Base-by-base conservation (phyloP, 2,888 invertebrate genomes). In the Andrena fulva region DNA sequence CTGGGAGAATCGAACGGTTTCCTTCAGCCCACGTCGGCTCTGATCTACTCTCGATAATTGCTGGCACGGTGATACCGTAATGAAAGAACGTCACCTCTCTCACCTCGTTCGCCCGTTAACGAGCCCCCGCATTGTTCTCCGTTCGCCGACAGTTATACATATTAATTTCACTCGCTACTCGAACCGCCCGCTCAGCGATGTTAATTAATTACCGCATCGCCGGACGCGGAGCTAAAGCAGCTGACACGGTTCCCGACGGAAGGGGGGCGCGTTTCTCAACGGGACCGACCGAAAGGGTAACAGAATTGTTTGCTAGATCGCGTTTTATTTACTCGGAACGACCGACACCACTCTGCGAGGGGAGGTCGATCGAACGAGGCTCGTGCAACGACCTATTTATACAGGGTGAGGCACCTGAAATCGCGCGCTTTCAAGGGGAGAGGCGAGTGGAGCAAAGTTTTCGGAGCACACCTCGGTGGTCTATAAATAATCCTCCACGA, bases 41-140 rank as follows among this genome's bases (percentile, higher is more conserved):
- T 60, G n/a, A 54, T 68, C 31, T n/a, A 52, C 52, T 50, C 52
- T 29, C 60, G 67, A 77, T 77, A 77, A 80, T 77, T 56, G 77
- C 20, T 16, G 42, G 48, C 24, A n/a, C 24, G 35, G 64, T 50
- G 52, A 63, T 48, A 69, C 56, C 48, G 27, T 33, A 54, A 66
- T 35, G 64, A 50, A 50, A 42, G 31, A 56, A 59, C 62, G 35
- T 24, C 52, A 16, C 42, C 42, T 42, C 31, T 31, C n/a, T 56
- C 66, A 54, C 48, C 63, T 68, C 75, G 63, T 64, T 75, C 35
- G 50, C 56, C 27, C 33, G 56, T 35, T 63, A 68, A 77, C 77
- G 74, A 74, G 48, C 63, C 24, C 24, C 10, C 20, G n/a, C 35
- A 31, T 31, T 35, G 63, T 63, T 50, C 48, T 16, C 31, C 29